Conservation (phyloP, 2,888 invertebrate species). For the Drosophila incognita region DNA sequence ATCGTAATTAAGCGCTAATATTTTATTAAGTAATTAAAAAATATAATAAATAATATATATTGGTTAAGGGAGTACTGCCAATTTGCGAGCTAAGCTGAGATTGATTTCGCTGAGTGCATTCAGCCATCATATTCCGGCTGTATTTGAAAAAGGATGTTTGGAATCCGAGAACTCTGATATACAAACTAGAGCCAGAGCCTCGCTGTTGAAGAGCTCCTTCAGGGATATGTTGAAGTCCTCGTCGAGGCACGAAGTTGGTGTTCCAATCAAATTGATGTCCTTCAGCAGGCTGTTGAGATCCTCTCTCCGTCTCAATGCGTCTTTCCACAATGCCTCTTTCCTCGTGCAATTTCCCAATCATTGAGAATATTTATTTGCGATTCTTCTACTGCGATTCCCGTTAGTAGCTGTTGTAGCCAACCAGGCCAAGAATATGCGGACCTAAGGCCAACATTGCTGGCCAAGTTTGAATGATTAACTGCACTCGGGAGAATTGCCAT, state of each 20-base stretch:
- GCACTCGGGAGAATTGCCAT: background rate
- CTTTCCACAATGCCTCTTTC: background rate
- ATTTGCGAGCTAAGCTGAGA: no score
- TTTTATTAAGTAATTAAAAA: no score
- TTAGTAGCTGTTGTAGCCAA: background rate
- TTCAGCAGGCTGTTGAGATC: background rate
- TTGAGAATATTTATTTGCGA: background rate
- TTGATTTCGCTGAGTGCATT: no score
- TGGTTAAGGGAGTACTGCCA: no score
- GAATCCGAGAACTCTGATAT: conserved; percentile 2
- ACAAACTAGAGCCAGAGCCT: conserved; percentile 30
- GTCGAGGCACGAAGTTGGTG: conserved; percentile 5
- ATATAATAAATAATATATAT: no score
- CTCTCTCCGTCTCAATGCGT: background rate
- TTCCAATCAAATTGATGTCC: background rate
- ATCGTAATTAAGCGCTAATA: no score
- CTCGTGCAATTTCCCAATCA: background rate
- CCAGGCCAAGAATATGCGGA: background rate
- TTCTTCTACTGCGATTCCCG: background rate
- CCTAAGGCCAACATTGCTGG: conserved; percentile 24
- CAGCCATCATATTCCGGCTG: no score
- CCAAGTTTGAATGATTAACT: conserved; percentile 19
- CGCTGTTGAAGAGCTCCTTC: conserved; percentile 4
- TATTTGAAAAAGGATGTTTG: background rate
- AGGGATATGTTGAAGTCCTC: background rate